Evolutionary conservation across 2,113 vertebrate species (phyloP).

Genomic region (western clawed frog (Xenopus tropicalis)): DNA sequence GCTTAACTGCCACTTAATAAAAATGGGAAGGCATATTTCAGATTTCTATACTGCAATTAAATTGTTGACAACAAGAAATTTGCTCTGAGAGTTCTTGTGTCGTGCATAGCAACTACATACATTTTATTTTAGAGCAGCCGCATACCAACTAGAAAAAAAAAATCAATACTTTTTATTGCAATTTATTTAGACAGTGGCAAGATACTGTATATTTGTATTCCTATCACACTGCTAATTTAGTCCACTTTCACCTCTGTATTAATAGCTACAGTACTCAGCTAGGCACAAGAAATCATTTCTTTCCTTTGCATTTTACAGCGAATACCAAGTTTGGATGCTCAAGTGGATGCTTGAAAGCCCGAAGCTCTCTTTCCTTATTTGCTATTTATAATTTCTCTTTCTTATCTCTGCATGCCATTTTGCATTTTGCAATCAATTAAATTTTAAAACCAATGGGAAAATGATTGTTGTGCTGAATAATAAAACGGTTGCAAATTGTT

Average conservation of each 20-base stretch:
- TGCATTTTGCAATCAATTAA: too few relatives aligned
- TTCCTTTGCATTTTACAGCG: slow-evolving; percentile 28
- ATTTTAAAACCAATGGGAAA: too few relatives aligned
- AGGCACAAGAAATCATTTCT: slow-evolving; percentile 30
- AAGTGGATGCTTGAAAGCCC: slow-evolving; percentile 21
- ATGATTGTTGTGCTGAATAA: too few relatives aligned
- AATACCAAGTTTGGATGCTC: slow-evolving; percentile 10
- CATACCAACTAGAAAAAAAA: neutral
- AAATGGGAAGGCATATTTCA: neutral
- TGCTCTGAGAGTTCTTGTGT: neutral
- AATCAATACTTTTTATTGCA: neutral
- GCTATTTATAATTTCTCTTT: slow-evolving; percentile 25
- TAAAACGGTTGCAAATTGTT: too few relatives aligned
- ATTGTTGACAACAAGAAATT: neutral
- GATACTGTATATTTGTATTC: slow-evolving; percentile 28
- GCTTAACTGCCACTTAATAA: neutral
- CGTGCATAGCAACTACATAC: neutral
- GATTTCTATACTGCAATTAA: neutral
- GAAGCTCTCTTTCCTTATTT: slow-evolving; percentile 5
- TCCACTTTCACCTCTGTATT: slow-evolving; percentile 23
- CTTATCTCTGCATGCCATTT: neutral
- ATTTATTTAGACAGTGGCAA: neutral
- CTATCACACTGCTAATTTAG: slow-evolving; percentile 30
- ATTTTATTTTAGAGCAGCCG: neutral
- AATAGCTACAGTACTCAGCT: slow-evolving; percentile 4